Base-by-base conservation (phyloP, 2,888 invertebrate genomes). In the Willowsia nigromaculata region DNA sequence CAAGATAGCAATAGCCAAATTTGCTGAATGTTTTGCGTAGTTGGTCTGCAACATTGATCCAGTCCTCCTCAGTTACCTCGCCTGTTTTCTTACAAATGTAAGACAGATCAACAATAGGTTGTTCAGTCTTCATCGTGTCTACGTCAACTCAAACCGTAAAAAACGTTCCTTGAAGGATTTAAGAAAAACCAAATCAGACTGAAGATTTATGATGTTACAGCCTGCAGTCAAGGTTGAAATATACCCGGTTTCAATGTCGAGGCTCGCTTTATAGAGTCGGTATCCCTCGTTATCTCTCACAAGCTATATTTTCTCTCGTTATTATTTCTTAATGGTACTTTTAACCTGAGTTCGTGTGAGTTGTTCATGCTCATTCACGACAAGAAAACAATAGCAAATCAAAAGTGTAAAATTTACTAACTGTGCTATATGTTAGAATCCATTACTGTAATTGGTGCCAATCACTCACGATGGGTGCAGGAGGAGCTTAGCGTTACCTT, bases 1-100 rank as follows among this genome's bases (percentile, higher is more conserved):
- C 96, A 91, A 96, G 78, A 43, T 90, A 91, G 86, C 88, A 85
- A 76, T 91, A 91, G 30, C 91, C 90, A 50, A 74, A 90, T 56
- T 91, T 89, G 40, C 86, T 68, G 25, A 91, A 91, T 0, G 53
- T 62, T 25, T 59, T 76, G 53, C 85, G 53, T 1, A 89, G 22
- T 50, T 91, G 84, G 0, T 71, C 84, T 4, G 90, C 85, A 6
- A 91, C 90, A 71, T 80, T 84, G 25, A 53, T 47, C 90, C 91
- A 90, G 47, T 91, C 90, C 33, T 30, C 76, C 22, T 86, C 89
- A 2, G 86, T 89, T 18, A 86, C 74, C 9, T 76, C 65, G 1
- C 62, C 71, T 9, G 37, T n/a, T 25, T 91, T 91, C 30, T 89
- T 88, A 59, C 82, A 86, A 71, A 91, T 56, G 15, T 71, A 84